Base-by-base conservation (phyloP, 2,888 invertebrate genomes). In the Oscheius myriophilus region DNA sequence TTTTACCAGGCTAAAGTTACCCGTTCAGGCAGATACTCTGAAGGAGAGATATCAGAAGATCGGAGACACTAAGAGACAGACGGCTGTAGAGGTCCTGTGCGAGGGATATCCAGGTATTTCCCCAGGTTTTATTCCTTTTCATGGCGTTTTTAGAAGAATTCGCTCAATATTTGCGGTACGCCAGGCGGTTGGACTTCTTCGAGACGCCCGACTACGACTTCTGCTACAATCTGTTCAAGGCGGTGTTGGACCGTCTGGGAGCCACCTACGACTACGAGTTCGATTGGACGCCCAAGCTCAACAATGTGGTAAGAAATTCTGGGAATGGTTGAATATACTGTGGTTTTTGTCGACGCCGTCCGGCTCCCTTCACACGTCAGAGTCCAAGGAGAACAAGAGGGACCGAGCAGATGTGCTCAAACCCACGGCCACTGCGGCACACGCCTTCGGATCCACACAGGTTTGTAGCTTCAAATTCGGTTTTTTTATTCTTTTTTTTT, bases 181-280 rank as follows among this genome's bases (percentile, higher is more conserved):
- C 98, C 73, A 91, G 91, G 69, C 92, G 95, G 88, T 90, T 98
- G 89, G 98, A 98, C 90, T 98, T 98, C 91, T 98, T 97, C 90
- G 98, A 98, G 91, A 95, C 95, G 82, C 98, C 98, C 71, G 97
- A 98, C 90, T 98, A 98, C 90, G 96, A 97, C 89, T 96, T 96
- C 90, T 87, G 86, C 73, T 85, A 82, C 72, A 84, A 84, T 63
- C 72, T 86, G 41, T 86, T 87, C 78, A 86, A 86, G 69, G 69
- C 78, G 14, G 76, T 79, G 0, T 67, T 77, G 18, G 87, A 86
- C 53, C 72, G 85, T 39, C 69, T 80, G 46, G 84, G 85, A 14
- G 76, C 76, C 70, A 75, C 84, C 21, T 86, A 86, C 67, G 86
- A 86, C 63, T 84, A 85, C 72, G 86, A 87, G 54, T 86, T 86